Base-by-base conservation (phyloP, 2,797 vertebrate species). In the Erpetoichthys calabaricus region DNA sequence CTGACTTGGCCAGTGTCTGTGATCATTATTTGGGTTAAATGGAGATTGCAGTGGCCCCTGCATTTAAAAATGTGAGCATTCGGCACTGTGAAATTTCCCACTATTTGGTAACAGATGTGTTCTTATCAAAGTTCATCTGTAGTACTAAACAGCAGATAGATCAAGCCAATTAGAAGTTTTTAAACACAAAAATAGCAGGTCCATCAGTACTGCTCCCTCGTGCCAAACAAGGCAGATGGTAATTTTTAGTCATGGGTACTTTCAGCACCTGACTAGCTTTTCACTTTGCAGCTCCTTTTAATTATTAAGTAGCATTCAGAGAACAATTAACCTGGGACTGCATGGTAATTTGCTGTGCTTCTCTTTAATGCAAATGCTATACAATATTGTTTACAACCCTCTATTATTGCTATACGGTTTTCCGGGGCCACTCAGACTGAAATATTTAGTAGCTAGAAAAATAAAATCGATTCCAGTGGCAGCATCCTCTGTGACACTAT, bases 361-460 rank as follows among this genome's bases (percentile, higher is more conserved):
- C n/a, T 49, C 47, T 47, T 25, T 42, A 9, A 4, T 53, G 6
- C 8, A 55, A 63, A 59, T 47, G 6, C 44, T 45, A 51, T 45
- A 56, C 42, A 42, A 44, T 44, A 44, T 44, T 25, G 50, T 42
- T 54, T 56, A 45, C 42, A 43, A 46, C 4, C 9, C 10, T 50
- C 47, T 49, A 25, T 25, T 25, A 25, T 44, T 45, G 45, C 45
- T 10, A 45, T 25, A 45, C 49, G 8, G 44, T 45, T 45, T 42
- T 50, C 47, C 9, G 51, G 53, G 42, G 10, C 61, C 43, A 10
- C 4, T 25, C 5, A 8, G 54, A 51, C 45, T 59, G 55, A 63
- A 63, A 63, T 60, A 63, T 63, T 59, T 45, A 63, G 45, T 47
- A 47, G 52, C 47, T 58, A 8, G 46, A 25, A 44, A n/a, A 9